Evolutionary conservation across 2,113 vertebrate genomes (phyloP).

Genomic region (Ophiodon elongatus): DNA sequence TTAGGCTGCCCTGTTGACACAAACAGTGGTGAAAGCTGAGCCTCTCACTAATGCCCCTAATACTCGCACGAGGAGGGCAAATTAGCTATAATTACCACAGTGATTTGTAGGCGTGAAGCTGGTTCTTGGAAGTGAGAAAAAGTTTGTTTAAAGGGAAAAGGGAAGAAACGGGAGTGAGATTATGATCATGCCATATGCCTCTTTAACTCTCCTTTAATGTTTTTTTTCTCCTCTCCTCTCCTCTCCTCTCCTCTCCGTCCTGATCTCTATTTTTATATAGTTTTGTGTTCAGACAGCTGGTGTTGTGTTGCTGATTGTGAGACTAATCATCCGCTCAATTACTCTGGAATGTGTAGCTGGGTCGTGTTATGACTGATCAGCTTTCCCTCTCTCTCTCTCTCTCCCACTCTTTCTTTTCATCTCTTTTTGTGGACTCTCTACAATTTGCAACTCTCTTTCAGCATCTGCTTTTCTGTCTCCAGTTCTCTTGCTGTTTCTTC

Average conservation of each 20-base stretch:
- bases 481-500: background rate
- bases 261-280: constrained; percentile 82
- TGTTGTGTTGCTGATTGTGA: constrained; percentile 85
- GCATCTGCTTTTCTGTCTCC: constrained; percentile 40
- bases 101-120: constrained; percentile 65
- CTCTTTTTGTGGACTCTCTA: constrained; percentile 36
- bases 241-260: constrained; percentile 36
- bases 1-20: constrained; percentile 78
- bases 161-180: constrained; percentile 52
- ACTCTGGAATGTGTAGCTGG: constrained; percentile 84
- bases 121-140: constrained; percentile 68
- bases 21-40: constrained; percentile 73
- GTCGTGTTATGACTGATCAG: constrained; percentile 85
- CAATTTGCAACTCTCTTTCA: constrained; percentile 17
- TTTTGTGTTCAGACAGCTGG: constrained; percentile 85
- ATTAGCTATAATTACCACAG: constrained; percentile 74
- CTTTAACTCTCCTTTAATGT: constrained; percentile 51
- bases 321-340: constrained; percentile 89
- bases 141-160: constrained; percentile 25
- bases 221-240: background rate
- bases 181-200: constrained; percentile 77
- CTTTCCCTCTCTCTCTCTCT: constrained; percentile 46
- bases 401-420: constrained; percentile 51
- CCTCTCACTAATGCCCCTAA: constrained; percentile 64
- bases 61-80: constrained; percentile 72